A percentile compares a stretch with the other conserved stretches of the same genome.
These are phyloP conservation scores for Nothocercus nigrocapillus DNA, from an alignment of 2,113 vertebrate genomes.

Conservation along the genomic window DNA sequence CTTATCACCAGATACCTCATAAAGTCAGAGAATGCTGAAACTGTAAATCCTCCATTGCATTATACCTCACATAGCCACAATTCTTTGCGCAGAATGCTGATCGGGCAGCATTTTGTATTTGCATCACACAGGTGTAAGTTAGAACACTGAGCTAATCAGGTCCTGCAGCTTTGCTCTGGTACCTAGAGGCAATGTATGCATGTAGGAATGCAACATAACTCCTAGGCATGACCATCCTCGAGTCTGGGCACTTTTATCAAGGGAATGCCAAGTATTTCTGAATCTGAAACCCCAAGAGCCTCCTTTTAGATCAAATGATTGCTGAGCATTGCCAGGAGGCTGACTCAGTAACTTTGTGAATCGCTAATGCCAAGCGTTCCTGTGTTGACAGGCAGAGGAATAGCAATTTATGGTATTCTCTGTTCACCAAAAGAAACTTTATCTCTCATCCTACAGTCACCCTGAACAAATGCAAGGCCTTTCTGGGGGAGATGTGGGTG, in stretches of 20 bases:
- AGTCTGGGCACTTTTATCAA: neutral
- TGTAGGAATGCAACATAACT: neutral
- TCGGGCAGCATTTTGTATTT: neutral
- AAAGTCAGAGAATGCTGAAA: neutral
- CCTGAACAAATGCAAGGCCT: conserved; percentile 15
- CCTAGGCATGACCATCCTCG: neutral
- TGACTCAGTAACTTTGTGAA: conserved; percentile 19
- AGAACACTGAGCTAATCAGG: neutral
- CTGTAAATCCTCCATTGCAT: neutral
- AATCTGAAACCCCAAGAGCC: neutral
- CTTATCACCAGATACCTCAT: neutral
- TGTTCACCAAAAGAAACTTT: conserved; percentile 61
- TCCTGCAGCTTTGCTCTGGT: neutral
- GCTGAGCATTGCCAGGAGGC: conserved; percentile 35
- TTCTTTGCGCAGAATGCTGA: neutral
- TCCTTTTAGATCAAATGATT: conserved; percentile 23
- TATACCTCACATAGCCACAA: neutral
- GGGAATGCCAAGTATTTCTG: neutral
- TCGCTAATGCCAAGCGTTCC: neutral
- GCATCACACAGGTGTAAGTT: neutral
- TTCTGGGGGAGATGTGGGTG: conserved; percentile 9
- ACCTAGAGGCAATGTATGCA: neutral
- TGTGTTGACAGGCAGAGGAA: neutral
- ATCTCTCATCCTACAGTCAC: conserved; percentile 30
- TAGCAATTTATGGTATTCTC: conserved; percentile 58